Evolutionary conservation across 2,888 invertebrate species (phyloP).

Genomic region (Lasioglossum zephyrum): DNA sequence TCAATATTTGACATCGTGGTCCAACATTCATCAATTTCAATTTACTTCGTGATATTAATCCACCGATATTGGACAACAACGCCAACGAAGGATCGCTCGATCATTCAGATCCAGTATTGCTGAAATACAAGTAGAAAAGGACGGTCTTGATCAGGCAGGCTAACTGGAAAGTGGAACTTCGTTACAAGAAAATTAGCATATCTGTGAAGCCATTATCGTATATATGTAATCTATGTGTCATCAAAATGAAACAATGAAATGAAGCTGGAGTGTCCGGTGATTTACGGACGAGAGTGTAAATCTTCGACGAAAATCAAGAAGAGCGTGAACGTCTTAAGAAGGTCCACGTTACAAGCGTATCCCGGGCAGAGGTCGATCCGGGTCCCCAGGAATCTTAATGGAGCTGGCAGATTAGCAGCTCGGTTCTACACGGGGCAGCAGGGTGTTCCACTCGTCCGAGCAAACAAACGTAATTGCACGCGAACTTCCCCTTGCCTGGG

Average conservation of each 20-base stretch:
- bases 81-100: neutral
- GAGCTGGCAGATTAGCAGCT: slow-evolving; percentile 72
- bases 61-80: neutral
- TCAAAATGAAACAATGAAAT: no score
- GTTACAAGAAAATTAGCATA: neutral
- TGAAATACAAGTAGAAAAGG: neutral
- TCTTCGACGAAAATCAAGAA: slow-evolving; percentile 36
- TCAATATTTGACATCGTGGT: neutral
- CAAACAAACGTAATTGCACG: slow-evolving; percentile 78
- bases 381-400: slow-evolving; percentile 77
- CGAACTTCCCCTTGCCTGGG: slow-evolving; percentile 40
- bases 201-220: no score
- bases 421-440: slow-evolving; percentile 39
- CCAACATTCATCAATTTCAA: slow-evolving; percentile 2
- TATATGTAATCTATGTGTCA: no score
- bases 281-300: no score
- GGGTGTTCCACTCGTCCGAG: slow-evolving; percentile 50
- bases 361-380: slow-evolving; percentile 72
- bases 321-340: slow-evolving; percentile 64
- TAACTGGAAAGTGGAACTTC: neutral
- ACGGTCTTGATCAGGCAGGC: neutral
- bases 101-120: neutral
- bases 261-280: no score
- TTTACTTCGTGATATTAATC: neutral
- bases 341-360: slow-evolving; percentile 70